Percentiles rank a stretch among this genome's conserved stretches.
These are phyloP conservation scores for Zoroaster sp. DNA, from an alignment of 53 echinoderm and acorn worm genomes.

Conservation along the genomic window DNA sequence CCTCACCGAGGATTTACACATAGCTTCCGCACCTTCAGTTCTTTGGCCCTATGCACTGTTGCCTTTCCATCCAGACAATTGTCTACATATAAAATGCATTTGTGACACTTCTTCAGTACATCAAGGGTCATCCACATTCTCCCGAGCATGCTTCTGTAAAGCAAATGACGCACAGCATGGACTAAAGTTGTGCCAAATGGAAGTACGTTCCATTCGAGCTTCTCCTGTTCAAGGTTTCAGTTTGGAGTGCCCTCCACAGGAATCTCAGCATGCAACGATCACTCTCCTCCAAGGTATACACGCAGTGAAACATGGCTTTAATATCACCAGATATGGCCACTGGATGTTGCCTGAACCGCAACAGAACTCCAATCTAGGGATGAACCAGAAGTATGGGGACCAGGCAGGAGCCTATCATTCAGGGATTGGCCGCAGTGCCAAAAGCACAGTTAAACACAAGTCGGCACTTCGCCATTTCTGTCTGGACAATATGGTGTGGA, in stretches of 20 bases:
- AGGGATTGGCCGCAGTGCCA: slow-evolving; percentile 13
- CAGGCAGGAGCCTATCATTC: slow-evolving; percentile 43
- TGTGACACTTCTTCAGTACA: neutral
- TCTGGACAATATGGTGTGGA: slow-evolving; percentile 49
- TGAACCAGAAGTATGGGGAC: slow-evolving; percentile 41
- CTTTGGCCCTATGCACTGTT: neutral
- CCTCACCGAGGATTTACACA: neutral
- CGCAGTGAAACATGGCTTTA: slow-evolving; percentile 38
- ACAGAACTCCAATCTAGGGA: neutral
- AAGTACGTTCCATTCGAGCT: slow-evolving; percentile 18
- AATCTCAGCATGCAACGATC: neutral
- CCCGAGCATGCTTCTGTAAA: slow-evolving; percentile 27
- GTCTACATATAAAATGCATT: slow-evolving; percentile 36
- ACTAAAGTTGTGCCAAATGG: slow-evolving; percentile 48
- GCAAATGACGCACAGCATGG: slow-evolving; percentile 48
- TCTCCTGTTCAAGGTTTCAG: neutral
- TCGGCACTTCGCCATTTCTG: slow-evolving; percentile 3
- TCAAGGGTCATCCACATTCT: slow-evolving; percentile 1
- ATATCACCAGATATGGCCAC: slow-evolving; percentile 23
- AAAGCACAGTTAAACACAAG: slow-evolving; percentile 65
- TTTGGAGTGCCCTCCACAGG: neutral
- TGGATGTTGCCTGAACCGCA: slow-evolving; percentile 22
- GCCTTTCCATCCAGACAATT: slow-evolving; percentile 25
- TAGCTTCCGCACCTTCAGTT: neutral
- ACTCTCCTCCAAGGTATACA: neutral